A percentile compares a stretch with the other conserved stretches of the same genome.
These are phyloP conservation scores for Armadillidium nasatum DNA, from an alignment of 1,140 invertebrate species.

Conservation along the genomic window DNA sequence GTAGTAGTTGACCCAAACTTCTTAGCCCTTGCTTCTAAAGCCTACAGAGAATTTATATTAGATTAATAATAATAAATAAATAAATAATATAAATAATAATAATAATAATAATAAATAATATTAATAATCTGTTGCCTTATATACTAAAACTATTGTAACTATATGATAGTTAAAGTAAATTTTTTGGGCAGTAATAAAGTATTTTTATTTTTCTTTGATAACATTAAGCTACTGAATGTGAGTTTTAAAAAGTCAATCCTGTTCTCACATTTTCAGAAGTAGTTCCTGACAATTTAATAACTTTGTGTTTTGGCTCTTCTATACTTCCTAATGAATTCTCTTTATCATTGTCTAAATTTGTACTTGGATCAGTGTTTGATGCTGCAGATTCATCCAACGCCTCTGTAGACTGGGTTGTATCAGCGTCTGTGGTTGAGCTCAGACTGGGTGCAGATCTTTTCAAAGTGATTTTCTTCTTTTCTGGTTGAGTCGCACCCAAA, in stretches of 20 bases:
- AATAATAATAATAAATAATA: too few species aligned
- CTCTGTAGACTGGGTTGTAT: neutral
- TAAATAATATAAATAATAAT: too few species aligned
- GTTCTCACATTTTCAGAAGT: neutral
- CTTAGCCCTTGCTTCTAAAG: slow-evolving; percentile 19
- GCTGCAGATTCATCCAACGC: neutral
- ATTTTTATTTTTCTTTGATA: too few species aligned
- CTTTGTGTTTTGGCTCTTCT: neutral
- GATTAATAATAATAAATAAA: too few species aligned
- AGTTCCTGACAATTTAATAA: neutral
- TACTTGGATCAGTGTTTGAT: slow-evolving; percentile 7
- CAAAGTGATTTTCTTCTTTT: slow-evolving; percentile 29
- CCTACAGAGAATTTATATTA: neutral
- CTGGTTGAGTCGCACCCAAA: neutral
- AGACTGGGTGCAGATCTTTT: slow-evolving; percentile 16
- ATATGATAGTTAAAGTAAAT: too few species aligned
- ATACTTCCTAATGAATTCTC: neutral
- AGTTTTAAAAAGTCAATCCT: neutral
- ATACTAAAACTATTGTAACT: too few species aligned
- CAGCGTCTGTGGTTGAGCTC: neutral
- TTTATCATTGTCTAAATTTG: slow-evolving; percentile 10
- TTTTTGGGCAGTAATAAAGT: too few species aligned
- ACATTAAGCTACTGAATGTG: neutral
- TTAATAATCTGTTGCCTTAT: too few species aligned
- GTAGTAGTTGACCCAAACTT: neutral